phyloP scores from a whole-genome alignment of 2,797 vertebrate species.

The Spinus pinus region DNA sequence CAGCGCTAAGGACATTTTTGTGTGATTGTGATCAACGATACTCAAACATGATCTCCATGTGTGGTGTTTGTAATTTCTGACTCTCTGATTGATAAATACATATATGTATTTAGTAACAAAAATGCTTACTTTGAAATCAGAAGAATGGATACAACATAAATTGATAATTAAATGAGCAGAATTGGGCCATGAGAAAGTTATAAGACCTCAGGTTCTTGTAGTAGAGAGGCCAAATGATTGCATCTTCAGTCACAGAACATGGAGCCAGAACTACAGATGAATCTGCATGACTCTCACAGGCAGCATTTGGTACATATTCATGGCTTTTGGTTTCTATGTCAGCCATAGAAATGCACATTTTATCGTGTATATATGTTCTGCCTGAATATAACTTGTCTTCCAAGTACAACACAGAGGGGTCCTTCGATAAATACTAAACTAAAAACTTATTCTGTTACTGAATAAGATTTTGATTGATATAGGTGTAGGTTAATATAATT shows the following conservation, averaged over 20 bases:
- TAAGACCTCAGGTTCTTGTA: not conserved
- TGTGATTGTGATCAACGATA: not conserved
- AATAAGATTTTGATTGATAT: not conserved
- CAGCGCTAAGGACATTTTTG: not conserved
- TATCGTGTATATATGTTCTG: not conserved
- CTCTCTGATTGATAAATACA: not conserved
- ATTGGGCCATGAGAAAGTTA: not conserved
- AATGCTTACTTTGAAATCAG: not conserved
- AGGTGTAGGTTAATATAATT: not conserved
- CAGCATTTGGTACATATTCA: not conserved
- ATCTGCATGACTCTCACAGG: not conserved
- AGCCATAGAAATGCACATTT: not conserved
- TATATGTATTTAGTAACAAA: not conserved
- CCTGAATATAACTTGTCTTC: not conserved
- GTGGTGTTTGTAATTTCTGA: not conserved
- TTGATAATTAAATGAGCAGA: not conserved
- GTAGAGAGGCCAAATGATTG: not conserved
- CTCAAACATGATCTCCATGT: rapidly evolving
- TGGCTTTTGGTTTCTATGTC: not conserved
- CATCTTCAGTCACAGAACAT: not conserved
- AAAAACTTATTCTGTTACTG: not conserved
- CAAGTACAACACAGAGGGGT: not conserved
- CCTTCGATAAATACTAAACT: not conserved
- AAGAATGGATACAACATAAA: not conserved
- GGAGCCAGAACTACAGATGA: not conserved